These are phyloP conservation scores for Helleia helle DNA, from an alignment of 2,888 invertebrate species.

Conservation along the genomic window DNA sequence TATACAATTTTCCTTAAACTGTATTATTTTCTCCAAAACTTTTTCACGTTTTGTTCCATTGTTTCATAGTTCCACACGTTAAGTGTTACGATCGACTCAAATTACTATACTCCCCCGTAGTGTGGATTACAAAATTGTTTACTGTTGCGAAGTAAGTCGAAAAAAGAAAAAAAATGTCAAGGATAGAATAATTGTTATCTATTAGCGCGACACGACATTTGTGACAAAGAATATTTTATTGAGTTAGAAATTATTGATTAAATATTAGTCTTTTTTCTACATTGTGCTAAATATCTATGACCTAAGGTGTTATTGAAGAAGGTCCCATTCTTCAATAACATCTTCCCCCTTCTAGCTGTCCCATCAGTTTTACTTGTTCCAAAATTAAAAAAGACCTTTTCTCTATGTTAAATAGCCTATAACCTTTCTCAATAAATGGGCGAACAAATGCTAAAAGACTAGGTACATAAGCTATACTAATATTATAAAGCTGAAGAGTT, in stretches of 20 bases:
- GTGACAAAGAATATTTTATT: neutral
- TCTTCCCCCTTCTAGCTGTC: no score
- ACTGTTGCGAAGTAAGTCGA: neutral
- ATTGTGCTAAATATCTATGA: no score
- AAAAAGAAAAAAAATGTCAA: conserved; percentile 6
- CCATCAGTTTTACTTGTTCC: no score
- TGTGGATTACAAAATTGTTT: conserved; percentile 4
- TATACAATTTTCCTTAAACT: conserved; percentile 6
- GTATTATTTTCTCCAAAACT: conserved; percentile 4
- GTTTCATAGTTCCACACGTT: conserved; percentile 4
- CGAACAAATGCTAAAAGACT: no score
- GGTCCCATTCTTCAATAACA: no score
- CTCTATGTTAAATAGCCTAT: no score
- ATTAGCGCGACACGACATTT: conserved; percentile 3
- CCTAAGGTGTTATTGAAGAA: no score
- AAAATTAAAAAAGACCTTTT: no score
- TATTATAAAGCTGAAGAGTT: no score
- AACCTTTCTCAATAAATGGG: no score
- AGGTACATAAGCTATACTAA: no score
- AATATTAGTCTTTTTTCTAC: no score
- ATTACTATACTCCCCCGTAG: conserved; percentile 6
- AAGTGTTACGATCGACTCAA: conserved; percentile 7
- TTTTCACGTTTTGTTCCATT: neutral
- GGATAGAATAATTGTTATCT: conserved; percentile 7
- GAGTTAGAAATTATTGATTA: neutral